A percentile compares a stretch with the other conserved stretches of the same genome.
These are phyloP conservation scores for Netelia inedita DNA, from an alignment of 2,888 invertebrate genomes.

Conservation along the genomic window DNA sequence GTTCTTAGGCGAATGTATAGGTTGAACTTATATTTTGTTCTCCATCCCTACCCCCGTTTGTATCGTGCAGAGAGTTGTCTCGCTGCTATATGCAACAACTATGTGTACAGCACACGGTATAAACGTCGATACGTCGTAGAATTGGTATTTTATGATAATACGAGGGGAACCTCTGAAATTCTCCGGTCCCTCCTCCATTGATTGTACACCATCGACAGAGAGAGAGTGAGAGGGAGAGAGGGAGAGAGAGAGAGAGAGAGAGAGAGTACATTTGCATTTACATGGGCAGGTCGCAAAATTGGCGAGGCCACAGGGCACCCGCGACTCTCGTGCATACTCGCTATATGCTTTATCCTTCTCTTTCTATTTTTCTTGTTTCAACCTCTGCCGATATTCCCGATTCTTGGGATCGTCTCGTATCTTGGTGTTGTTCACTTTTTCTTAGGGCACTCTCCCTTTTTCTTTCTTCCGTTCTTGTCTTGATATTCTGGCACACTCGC, in stretches of 20 bases:
- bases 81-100: slow-evolving; percentile 46
- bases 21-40: slow-evolving; percentile 31
- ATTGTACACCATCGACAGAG: slow-evolving; percentile 68
- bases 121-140: slow-evolving; percentile 70
- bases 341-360: slow-evolving; percentile 18
- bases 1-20: slow-evolving; percentile 23
- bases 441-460: slow-evolving; percentile 1
- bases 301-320: slow-evolving; percentile 68
- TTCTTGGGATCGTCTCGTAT: slow-evolving; percentile 41
- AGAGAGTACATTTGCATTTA: slow-evolving; percentile 72
- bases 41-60: slow-evolving; percentile 25
- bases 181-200: slow-evolving; percentile 68
- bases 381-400: slow-evolving; percentile 55
- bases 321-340: slow-evolving; percentile 45
- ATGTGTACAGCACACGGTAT: slow-evolving; percentile 60
- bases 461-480: background rate
- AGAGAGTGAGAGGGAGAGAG: slow-evolving; percentile 32
- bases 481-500: background rate
- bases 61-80: slow-evolving; percentile 42
- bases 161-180: slow-evolving; percentile 60
- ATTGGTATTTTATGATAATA: slow-evolving; percentile 73
- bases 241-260: slow-evolving; percentile 37
- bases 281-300: slow-evolving; percentile 73
- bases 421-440: slow-evolving; percentile 19
- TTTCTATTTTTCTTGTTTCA: slow-evolving; percentile 57